phyloP scores from a whole-genome alignment of 2,888 invertebrate species.

The Leuctra nigra region DNA sequence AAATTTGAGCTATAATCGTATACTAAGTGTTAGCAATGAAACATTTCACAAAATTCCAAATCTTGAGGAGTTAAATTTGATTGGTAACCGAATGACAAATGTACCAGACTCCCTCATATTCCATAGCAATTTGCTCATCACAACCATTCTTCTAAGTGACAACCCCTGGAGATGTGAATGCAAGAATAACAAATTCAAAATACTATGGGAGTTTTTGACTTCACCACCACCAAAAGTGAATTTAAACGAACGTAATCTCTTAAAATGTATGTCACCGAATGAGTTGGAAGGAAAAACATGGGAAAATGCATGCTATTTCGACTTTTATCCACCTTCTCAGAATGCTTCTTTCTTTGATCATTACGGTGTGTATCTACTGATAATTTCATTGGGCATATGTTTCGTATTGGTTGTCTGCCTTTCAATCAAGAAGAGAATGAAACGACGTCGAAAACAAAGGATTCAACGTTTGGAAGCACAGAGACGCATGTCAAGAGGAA shows the following conservation, averaged over 20 bases:
- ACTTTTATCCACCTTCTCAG: background rate
- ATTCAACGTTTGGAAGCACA: too few relatives aligned
- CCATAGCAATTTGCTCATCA: conserved; percentile 1
- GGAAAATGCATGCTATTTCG: conserved; percentile 7
- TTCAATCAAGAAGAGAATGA: conserved; percentile 9
- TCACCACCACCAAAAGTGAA: conserved; percentile 2
- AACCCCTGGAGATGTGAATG: conserved; percentile 25
- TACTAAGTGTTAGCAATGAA: conserved; percentile 12
- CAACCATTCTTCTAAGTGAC: conserved; percentile 13
- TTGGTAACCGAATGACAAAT: conserved; percentile 20
- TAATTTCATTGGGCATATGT: background rate
- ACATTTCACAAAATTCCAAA: conserved; percentile 21
- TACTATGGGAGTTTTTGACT: conserved; percentile 17
- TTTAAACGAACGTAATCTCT: background rate
- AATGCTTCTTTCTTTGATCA: background rate
- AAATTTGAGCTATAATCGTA: conserved; percentile 17
- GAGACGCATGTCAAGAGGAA: too few relatives aligned
- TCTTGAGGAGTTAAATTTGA: conserved; percentile 7
- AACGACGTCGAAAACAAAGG: too few relatives aligned
- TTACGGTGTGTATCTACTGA: conserved; percentile 15
- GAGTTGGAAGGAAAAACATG: conserved; percentile 10
- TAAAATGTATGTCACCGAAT: conserved; percentile 16
- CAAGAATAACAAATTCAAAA: conserved; percentile 8
- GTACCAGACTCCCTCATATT: conserved; percentile 12
- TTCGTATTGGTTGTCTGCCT: conserved; percentile 1